Evolutionary conservation across 2,113 vertebrate species (phyloP).

Genomic region (Hypanus sabinus): DNA sequence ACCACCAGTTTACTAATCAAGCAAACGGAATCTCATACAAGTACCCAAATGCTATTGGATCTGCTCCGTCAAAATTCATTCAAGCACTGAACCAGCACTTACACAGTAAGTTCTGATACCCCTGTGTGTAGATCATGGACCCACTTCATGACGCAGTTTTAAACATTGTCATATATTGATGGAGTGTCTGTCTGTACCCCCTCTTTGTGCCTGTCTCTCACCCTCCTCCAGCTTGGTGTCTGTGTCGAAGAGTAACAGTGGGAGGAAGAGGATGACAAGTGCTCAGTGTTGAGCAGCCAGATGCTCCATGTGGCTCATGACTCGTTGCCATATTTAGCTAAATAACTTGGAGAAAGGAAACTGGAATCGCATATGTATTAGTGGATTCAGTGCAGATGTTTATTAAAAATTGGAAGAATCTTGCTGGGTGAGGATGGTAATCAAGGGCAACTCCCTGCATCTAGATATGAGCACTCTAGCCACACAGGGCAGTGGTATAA

Average conservation of each 20-base stretch:
- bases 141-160: background rate
- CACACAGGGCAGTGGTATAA: no score
- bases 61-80: background rate
- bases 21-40: background rate
- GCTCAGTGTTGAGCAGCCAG: background rate
- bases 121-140: background rate
- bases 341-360: background rate
- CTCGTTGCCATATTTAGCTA: background rate
- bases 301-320: background rate
- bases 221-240: no score
- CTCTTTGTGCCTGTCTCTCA: no score
- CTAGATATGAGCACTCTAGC: no score
- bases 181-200: background rate
- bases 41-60: background rate
- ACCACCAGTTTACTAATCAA: background rate
- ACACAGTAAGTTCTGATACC: background rate
- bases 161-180: background rate
- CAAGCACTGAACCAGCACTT: background rate
- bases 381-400: no score
- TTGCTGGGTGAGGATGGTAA: no score
- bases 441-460: no score
- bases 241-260: background rate
- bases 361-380: background rate
- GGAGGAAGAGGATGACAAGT: background rate
- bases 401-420: no score